Percentiles rank a stretch among this genome's conserved stretches.
Conservation (phyloP, 2,113 vertebrate species). For the Coregonus clupeaformis region DNA sequence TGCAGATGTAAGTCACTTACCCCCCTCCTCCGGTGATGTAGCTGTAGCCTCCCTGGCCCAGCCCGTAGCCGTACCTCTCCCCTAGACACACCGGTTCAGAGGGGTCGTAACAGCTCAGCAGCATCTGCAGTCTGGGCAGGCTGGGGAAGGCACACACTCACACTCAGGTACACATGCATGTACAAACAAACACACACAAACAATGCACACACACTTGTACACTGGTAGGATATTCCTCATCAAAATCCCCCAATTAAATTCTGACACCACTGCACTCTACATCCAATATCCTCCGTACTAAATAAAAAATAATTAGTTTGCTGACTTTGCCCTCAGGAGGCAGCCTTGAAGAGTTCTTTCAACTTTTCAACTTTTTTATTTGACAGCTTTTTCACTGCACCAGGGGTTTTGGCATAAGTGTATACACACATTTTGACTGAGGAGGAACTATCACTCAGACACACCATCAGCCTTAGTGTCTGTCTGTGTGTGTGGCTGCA, state of each 20-base stretch:
- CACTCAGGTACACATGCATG: conserved; percentile 29
- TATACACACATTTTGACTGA: too few relatives aligned
- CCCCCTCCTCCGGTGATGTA: conserved; percentile 97
- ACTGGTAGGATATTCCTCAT: background rate
- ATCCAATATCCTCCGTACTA: background rate
- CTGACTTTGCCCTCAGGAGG: conserved; percentile 24
- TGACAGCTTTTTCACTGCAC: too few relatives aligned
- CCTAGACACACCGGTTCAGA: conserved; percentile 86
- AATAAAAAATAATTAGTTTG: too few relatives aligned
- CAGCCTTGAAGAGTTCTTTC: background rate
- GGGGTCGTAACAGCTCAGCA: conserved; percentile 91
- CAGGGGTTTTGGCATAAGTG: too few relatives aligned
- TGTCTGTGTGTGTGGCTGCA: too few relatives aligned
- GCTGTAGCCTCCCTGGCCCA: conserved; percentile 93
- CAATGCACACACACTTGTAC: background rate
- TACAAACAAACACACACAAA: too few relatives aligned
- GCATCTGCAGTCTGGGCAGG: conserved; percentile 82
- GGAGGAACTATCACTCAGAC: too few relatives aligned
- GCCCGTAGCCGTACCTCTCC: conserved; percentile 91
- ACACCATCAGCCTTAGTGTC: too few relatives aligned
- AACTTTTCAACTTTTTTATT: too few relatives aligned
- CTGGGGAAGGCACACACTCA: conserved; percentile 61
- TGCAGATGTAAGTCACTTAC: conserved; percentile 70
- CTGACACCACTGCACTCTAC: conserved; percentile 33
- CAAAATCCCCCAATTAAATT: background rate